These are phyloP conservation scores for Spea hammondii DNA, from an alignment of 2,797 vertebrate genomes.

Conservation along the genomic window DNA sequence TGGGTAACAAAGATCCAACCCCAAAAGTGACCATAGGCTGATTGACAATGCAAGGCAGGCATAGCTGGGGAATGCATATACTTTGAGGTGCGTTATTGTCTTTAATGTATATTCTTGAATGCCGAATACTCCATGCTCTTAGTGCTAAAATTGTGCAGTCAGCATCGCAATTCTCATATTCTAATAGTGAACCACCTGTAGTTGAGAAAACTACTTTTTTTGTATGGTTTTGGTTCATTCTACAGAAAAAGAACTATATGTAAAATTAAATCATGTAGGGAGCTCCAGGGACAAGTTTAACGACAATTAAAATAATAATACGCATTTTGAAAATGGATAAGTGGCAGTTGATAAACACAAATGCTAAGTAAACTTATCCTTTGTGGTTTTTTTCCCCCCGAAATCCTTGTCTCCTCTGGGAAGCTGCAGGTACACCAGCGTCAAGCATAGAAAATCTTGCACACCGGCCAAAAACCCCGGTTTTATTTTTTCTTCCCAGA, in stretches of 20 bases:
- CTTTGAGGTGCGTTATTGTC: too few relatives aligned
- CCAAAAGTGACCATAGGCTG: too few relatives aligned
- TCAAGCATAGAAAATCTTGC: constrained; percentile 24
- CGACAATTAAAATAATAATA: not conserved
- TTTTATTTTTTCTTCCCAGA: constrained; percentile 33
- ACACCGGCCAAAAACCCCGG: constrained; percentile 19
- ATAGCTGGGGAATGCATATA: too few relatives aligned
- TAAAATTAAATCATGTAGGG: not conserved
- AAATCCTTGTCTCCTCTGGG: constrained; percentile 17
- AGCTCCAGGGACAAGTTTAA: not conserved
- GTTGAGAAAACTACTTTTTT: too few relatives aligned
- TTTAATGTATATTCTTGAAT: too few relatives aligned
- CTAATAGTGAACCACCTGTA: too few relatives aligned
- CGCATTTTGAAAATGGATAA: not conserved
- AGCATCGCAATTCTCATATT: too few relatives aligned
- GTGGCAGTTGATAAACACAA: not conserved
- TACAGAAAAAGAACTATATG: not conserved
- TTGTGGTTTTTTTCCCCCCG: not conserved
- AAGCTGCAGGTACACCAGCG: constrained; percentile 1
- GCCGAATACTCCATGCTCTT: too few relatives aligned
- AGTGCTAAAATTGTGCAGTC: too few relatives aligned
- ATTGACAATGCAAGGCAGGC: too few relatives aligned
- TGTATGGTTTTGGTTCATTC: too few relatives aligned
- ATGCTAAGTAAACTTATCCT: not conserved
- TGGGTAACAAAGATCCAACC: too few relatives aligned